phyloP scores from a whole-genome alignment of 2,113 vertebrate genomes.

The Strix uralensis region DNA sequence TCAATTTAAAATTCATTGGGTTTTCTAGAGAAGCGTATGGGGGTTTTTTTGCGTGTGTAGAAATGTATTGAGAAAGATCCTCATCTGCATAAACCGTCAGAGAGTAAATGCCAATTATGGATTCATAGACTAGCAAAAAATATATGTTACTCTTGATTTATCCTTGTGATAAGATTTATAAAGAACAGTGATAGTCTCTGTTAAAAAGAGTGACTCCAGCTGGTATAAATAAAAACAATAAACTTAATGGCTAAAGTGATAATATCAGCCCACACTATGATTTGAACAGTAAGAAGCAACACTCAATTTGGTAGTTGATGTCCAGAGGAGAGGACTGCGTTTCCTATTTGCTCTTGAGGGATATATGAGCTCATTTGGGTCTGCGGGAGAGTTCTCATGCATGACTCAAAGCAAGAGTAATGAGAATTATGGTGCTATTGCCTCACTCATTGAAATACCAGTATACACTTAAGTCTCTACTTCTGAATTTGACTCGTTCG shows the following conservation, averaged over 20 bases:
- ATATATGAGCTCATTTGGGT: conserved; percentile 13
- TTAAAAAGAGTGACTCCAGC: neutral
- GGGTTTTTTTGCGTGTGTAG: neutral
- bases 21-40: neutral
- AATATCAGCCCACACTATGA: neutral
- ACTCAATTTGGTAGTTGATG: neutral
- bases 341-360: conserved; percentile 11
- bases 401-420: conserved; percentile 1
- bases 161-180: conserved; percentile 29
- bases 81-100: conserved; percentile 25
- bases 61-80: neutral
- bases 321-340: neutral
- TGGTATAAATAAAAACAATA: conserved; percentile 28
- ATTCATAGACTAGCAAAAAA: conserved; percentile 15
- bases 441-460: neutral
- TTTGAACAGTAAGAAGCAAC: neutral
- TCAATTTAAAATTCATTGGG: conserved; percentile 9
- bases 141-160: conserved; percentile 28
- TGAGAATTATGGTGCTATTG: conserved; percentile 2
- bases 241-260: neutral
- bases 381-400: neutral
- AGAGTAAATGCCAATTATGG: conserved; percentile 10
- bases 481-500: neutral
- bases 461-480: neutral
- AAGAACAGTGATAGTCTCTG: neutral